A percentile compares a stretch with the other conserved stretches of the same genome.
These are phyloP conservation scores for Blennius ocellaris DNA, from an alignment of 2,113 vertebrate genomes.

Conservation along the genomic window DNA sequence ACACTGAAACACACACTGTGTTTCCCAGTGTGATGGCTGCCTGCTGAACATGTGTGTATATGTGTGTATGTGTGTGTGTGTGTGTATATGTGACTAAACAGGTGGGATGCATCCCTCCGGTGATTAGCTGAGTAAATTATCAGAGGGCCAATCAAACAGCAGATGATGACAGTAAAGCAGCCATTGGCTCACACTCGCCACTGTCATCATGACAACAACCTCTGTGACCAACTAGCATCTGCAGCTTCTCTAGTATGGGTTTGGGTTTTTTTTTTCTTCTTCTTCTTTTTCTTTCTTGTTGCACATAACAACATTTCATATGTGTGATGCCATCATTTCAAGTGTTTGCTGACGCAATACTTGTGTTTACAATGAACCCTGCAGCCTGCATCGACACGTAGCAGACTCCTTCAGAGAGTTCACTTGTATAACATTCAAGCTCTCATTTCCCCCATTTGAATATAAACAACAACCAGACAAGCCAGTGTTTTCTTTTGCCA, in stretches of 20 bases:
- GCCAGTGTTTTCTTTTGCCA: slow-evolving; percentile 8
- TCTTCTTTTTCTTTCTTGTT: slow-evolving; percentile 36
- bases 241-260: slow-evolving; percentile 37
- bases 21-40: slow-evolving; percentile 64
- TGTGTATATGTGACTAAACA: slow-evolving; percentile 48
- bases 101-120: slow-evolving; percentile 59
- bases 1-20: slow-evolving; percentile 70
- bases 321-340: slow-evolving; percentile 74
- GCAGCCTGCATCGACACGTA: slow-evolving; percentile 59
- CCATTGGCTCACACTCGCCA: slow-evolving; percentile 61
- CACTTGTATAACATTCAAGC: slow-evolving; percentile 36
- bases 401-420: slow-evolving; percentile 58
- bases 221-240: slow-evolving; percentile 48
- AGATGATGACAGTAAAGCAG: slow-evolving; percentile 56
- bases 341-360: slow-evolving; percentile 73
- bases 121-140: slow-evolving; percentile 64
- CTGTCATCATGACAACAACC: slow-evolving; percentile 67
- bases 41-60: slow-evolving; percentile 36
- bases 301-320: slow-evolving; percentile 64
- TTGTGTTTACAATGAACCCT: slow-evolving; percentile 72
- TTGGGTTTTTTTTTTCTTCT: too few relatives aligned
- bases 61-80: slow-evolving; percentile 12
- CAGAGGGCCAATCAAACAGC: slow-evolving; percentile 67
- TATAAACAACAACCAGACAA: slow-evolving; percentile 57
- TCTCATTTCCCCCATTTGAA: slow-evolving; percentile 42